phyloP scores from a whole-genome alignment of 2,888 invertebrate species.

The Morpho deidamia region DNA sequence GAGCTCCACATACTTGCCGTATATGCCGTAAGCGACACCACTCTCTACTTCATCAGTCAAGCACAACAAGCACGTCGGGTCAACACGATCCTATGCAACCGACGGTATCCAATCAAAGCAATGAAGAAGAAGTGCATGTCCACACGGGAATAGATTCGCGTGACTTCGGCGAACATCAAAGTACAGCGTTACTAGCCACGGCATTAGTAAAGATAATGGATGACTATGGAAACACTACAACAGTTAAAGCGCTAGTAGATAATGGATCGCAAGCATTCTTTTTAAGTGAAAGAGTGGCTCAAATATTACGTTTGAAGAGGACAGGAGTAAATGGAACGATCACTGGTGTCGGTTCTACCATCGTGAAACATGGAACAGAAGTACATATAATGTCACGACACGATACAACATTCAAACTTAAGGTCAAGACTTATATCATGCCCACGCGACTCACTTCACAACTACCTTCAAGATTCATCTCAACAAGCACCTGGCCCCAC shows the following conservation, averaged over 20 bases:
- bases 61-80: too few relatives aligned
- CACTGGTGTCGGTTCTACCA: neutral
- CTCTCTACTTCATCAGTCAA: too few relatives aligned
- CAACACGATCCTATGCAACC: too few relatives aligned
- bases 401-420: neutral
- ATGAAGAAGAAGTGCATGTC: neutral
- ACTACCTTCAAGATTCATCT: neutral
- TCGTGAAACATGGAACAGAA: neutral
- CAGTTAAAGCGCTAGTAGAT: neutral
- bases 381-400: neutral
- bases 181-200: neutral
- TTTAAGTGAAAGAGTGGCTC: neutral
- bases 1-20: too few relatives aligned
- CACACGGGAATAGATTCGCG: neutral
- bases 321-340: neutral
- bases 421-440: constrained; percentile 1
- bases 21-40: too few relatives aligned
- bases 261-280: neutral
- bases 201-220: neutral
- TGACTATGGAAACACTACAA: neutral
- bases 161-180: neutral
- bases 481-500: constrained; percentile 17
- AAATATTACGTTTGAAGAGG: neutral
- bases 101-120: too few relatives aligned
- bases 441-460: neutral